Conservation (phyloP, 2,113 vertebrate genomes). For the Ictalurus furcatus region DNA sequence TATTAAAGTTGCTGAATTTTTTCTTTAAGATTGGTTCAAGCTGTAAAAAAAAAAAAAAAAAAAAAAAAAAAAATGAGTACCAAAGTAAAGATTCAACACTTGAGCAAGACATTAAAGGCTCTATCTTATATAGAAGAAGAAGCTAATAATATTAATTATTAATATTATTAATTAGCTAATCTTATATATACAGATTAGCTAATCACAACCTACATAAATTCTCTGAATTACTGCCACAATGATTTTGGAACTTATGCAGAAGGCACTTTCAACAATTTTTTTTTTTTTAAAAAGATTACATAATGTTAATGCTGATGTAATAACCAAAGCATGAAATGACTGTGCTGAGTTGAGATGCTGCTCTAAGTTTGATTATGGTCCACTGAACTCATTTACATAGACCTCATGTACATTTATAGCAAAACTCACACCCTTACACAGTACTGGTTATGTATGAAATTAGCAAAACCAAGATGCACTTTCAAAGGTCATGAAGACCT, state of each 20-base stretch:
- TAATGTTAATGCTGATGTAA: background rate
- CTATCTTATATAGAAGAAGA: too few species aligned
- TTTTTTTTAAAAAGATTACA: background rate
- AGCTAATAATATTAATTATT: too few species aligned
- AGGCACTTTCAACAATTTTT: background rate
- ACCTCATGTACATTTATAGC: background rate
- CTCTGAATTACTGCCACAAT: background rate
- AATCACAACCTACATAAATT: background rate
- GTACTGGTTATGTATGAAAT: background rate
- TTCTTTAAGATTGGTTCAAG: background rate
- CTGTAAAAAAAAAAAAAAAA: constrained; percentile 23
- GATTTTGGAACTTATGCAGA: background rate
- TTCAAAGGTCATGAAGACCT: background rate
- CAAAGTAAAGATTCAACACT: background rate
- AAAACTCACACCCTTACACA: background rate
- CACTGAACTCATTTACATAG: background rate
- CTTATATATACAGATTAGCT: too few species aligned
- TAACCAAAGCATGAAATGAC: background rate
- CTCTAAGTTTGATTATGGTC: background rate
- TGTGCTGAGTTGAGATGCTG: background rate
- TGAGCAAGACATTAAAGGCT: background rate
- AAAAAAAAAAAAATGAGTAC: background rate
- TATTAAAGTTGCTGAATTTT: background rate
- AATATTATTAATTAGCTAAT: too few species aligned
- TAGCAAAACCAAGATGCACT: too few species aligned